These are phyloP conservation scores for Drosophila lowei DNA, from an alignment of 1,140 invertebrate genomes.

Conservation along the genomic window DNA sequence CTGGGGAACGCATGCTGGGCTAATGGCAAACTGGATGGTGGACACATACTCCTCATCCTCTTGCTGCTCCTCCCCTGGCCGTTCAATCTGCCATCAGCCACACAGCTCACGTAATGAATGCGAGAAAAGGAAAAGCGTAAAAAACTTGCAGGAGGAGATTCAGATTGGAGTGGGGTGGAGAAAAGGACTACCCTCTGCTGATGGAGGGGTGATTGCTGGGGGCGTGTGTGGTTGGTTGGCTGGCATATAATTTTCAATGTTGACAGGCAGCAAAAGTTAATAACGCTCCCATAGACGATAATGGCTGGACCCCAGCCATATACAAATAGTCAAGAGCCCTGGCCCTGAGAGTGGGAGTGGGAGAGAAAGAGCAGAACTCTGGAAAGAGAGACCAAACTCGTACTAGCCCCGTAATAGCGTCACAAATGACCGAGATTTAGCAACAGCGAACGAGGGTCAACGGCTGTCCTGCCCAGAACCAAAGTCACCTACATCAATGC, in stretches of 20 bases:
- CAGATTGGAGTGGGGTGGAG: slow-evolving; percentile 15
- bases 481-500: slow-evolving; percentile 45
- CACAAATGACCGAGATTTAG: slow-evolving; percentile 77
- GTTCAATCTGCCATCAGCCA: slow-evolving; percentile 60
- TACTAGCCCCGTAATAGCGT: slow-evolving; percentile 54
- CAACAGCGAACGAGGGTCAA: slow-evolving; percentile 36
- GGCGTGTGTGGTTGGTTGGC: neutral
- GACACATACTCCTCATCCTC: slow-evolving; percentile 8
- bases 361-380: too few relatives aligned
- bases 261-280: slow-evolving; percentile 78
- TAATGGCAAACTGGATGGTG: slow-evolving; percentile 51
- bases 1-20: slow-evolving; percentile 53
- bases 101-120: slow-evolving; percentile 78
- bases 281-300: slow-evolving; percentile 74
- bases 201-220: neutral
- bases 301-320: slow-evolving; percentile 44
- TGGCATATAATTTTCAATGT: slow-evolving; percentile 76
- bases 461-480: slow-evolving; percentile 42
- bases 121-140: slow-evolving; percentile 63
- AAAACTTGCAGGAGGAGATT: slow-evolving; percentile 60
- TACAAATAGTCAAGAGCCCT: slow-evolving; percentile 36
- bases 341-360: neutral
- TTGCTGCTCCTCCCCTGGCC: slow-evolving; percentile 16
- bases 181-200: neutral
- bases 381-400: slow-evolving; percentile 13